Base-by-base conservation (phyloP, 2,113 vertebrate species). In the Dryoscopus gambensis region DNA sequence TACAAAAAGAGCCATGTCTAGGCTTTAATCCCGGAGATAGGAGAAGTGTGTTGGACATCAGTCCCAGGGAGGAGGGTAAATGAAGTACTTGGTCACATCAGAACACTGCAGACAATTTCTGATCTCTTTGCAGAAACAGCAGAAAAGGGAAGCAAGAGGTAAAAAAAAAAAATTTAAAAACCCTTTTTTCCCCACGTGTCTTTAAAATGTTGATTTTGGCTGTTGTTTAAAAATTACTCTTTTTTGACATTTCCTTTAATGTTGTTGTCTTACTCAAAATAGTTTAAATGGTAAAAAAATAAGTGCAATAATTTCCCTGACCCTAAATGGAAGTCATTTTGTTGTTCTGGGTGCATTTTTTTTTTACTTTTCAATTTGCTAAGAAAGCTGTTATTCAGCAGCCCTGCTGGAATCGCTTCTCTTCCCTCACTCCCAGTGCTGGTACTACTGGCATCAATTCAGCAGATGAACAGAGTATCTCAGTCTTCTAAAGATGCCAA, bases 401-500 rank as follows among this genome's bases (percentile, higher is more conserved):
- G 35, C 74, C 47, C 52, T 93, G 64, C 49, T 95, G 71, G 90
- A 94, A 93, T 63, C 50, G 0, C 37, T 46, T 53, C 77, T 77
- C 55, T 60, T 86, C 67, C 92, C 75, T 84, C 70, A 28, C 47
- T 93, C 82, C 67, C 81, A 39, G 27, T 44, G 21, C 84, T 91
- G 67, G 75, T 83, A 39, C 63, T 46, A 44, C 56, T 86, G 93
- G 88, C 76, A 92, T 37, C 88, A 84, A 71, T 50, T 90, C 88
- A 84, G 85, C 22, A 78, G 90, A 90, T 20, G 57, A 94, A 90
- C 71, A 90, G 87, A 93, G 85, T 63, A 86, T 78, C 93, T 93
- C 63, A 69, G 88, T 64, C 92, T 67, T 64, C 79, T 95, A 49
- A 74, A 91, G 76, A 67, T 94, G 90, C 77, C 95, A 93, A 30